These are phyloP conservation scores for Pocillopora grandis DNA, from an alignment of 92 coral and sea anemone species.

Conservation along the genomic window DNA sequence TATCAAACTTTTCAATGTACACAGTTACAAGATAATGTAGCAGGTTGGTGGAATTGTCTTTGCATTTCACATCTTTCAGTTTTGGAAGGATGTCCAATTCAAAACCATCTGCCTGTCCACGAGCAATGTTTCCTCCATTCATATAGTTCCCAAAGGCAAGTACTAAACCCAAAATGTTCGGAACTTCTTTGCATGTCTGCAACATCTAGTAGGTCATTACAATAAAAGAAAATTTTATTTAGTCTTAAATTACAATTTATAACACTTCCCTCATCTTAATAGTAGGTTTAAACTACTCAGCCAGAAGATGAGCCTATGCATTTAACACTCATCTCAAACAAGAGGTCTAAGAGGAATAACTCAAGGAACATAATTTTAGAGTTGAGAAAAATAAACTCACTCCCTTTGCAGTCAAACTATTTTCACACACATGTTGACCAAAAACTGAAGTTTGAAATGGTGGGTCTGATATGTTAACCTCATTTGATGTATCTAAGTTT, in stretches of 20 bases:
- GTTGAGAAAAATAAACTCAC: too few relatives aligned
- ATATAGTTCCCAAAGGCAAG: slow-evolving; percentile 87
- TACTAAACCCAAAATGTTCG: slow-evolving; percentile 63
- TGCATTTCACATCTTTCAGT: slow-evolving; percentile 87
- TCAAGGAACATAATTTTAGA: too few relatives aligned
- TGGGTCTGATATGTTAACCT: too few relatives aligned
- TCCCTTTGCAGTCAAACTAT: too few relatives aligned
- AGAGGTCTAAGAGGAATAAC: too few relatives aligned
- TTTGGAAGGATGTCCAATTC: slow-evolving; percentile 83
- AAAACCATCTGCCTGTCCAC: slow-evolving; percentile 93
- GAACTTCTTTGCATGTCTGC: slow-evolving; percentile 65
- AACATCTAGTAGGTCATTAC: slow-evolving; percentile 42
- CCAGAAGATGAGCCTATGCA: too few relatives aligned
- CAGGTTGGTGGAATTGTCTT: slow-evolving; percentile 72
- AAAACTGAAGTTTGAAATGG: too few relatives aligned
- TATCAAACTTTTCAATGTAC: slow-evolving; percentile 71
- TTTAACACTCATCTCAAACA: too few relatives aligned
- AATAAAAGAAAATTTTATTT: background rate
- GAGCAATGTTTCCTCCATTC: slow-evolving; percentile 84
- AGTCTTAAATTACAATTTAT: background rate
- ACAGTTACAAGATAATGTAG: slow-evolving; percentile 73
- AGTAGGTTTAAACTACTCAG: too few relatives aligned
- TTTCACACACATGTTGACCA: too few relatives aligned
- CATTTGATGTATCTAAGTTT: too few relatives aligned
- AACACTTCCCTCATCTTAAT: too few relatives aligned